phyloP scores from a whole-genome alignment of 37 sponge, comb jelly and placozoan genomes.

The Amphimedon queenslandica region DNA sequence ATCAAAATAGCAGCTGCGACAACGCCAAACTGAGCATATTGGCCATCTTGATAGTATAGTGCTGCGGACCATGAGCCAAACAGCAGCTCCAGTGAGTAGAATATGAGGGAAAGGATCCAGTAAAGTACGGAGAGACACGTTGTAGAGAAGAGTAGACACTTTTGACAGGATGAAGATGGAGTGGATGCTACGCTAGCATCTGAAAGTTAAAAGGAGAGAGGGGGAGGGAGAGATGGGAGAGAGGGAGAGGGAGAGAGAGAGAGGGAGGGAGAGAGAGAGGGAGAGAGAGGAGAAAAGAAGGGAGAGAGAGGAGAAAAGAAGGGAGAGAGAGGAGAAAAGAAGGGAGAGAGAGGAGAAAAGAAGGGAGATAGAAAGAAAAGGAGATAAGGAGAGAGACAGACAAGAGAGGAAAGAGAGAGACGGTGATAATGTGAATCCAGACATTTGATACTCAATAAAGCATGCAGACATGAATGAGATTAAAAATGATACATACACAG shows the following conservation, averaged over 20 bases:
- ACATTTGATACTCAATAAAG: too few relatives aligned
- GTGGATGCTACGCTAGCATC: not conserved
- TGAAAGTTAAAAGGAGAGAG: not conserved
- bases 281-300: not conserved
- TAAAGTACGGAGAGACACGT: not conserved
- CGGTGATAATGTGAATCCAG: not conserved
- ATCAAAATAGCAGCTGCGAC: conserved; percentile 2
- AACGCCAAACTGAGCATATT: conserved; percentile 27
- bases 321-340: not conserved
- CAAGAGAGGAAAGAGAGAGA: not conserved
- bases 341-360: not conserved
- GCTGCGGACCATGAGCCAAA: conserved; percentile 21
- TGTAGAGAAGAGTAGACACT: not conserved
- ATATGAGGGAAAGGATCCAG: conserved; percentile 23
- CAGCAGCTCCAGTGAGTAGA: conserved; percentile 20
- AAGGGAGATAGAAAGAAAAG: too few relatives aligned
- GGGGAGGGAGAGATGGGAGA: too few relatives aligned
- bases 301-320: not conserved
- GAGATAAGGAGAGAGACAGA: too few relatives aligned
- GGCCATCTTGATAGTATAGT: not conserved
- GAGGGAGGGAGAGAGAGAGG: not conserved
- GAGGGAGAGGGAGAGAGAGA: not conserved
- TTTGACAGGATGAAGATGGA: not conserved
- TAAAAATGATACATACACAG: too few relatives aligned
- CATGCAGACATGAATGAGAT: too few relatives aligned